Conservation (phyloP, 2,797 vertebrate genomes). For the Pteronotus mesoamericanus region DNA sequence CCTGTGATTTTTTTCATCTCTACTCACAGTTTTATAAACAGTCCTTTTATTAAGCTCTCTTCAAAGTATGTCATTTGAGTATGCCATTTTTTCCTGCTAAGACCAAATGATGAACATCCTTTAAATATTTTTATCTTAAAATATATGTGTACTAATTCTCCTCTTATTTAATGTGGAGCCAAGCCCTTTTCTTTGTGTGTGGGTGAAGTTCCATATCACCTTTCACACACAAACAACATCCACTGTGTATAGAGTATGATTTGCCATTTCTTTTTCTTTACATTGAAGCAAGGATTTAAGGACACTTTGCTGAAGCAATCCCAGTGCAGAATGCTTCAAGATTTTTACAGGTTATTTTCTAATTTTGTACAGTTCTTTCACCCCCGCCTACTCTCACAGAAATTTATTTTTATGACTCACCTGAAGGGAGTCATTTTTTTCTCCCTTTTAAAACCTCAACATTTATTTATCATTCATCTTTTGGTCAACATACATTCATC, state of each 20-base stretch:
- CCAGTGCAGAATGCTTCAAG: not conserved
- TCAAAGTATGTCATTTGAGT: not conserved
- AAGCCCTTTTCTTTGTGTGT: not conserved
- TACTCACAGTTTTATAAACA: not conserved
- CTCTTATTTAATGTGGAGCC: not conserved
- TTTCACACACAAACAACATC: not conserved
- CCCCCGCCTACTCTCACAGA: not conserved
- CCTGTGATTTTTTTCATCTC: not conserved
- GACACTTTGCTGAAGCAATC: not conserved
- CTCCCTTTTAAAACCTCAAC: not conserved
- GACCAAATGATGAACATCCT: not conserved
- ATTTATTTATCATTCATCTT: not conserved
- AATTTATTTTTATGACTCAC: slow-evolving; percentile 4
- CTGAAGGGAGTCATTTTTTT: not conserved
- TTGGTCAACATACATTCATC: not conserved
- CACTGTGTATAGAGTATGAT: not conserved
- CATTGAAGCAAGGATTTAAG: not conserved
- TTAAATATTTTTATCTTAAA: not conserved
- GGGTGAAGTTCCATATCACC: not conserved
- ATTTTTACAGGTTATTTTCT: not conserved
- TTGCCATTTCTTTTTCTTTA: not conserved
- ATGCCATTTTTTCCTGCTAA: not conserved
- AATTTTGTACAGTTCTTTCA: not conserved
- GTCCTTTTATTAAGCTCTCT: not conserved
- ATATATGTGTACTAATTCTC: not conserved